Evolutionary conservation across 2,797 vertebrate species (phyloP), one percentile per base, ranked within the genome.

Genomic region (Poeciliopsis paucimaculata): DNA sequence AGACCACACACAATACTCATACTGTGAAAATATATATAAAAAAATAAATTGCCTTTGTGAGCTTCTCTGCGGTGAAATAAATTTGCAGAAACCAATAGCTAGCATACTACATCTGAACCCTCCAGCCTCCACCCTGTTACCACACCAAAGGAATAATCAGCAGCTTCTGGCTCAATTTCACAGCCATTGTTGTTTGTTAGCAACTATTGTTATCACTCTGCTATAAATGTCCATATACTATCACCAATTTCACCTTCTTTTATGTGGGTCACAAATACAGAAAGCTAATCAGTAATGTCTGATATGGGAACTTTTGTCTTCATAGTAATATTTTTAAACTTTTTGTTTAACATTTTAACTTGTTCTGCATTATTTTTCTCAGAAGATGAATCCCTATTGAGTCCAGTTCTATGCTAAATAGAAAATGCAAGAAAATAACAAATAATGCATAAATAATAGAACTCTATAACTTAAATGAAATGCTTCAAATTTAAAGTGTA

Each of bases 361-460:
- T 76, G 23, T 39, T n/a, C 15, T 28, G 8, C 4, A 39, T 36
- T 9, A 12, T 73, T 62, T 20, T 57, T 7, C 43, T 51, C 55
- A 72, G 60, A 76, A 11, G 0, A 8, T 60, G 28, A 77, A 70
- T 86, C 79, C 66, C 28, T 66, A 66, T 43, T 0, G 0, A 11
- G 51, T 75, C 18, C 43, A 60, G 2, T 31, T 20, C 51, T 49
- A 77, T 84, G 89, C 75, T 82, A 62, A 90, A 77, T 43, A 78
- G 72, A 70, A 77, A 18, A 46, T 26, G 46, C 3, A 75, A 77
- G 39, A 75, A 51, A 49, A 60, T 47, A 72, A 11, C 46, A 66
- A 66, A 34, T 64, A 45, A 26, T 49, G 55, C 12, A 39, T 8
- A 49, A 73, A 70, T 53, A 71, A 71, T 1, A 70, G 11, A 75